Evolutionary conservation across 1,140 invertebrate genomes (phyloP).

Genomic region (Reticulitermes speratus): DNA sequence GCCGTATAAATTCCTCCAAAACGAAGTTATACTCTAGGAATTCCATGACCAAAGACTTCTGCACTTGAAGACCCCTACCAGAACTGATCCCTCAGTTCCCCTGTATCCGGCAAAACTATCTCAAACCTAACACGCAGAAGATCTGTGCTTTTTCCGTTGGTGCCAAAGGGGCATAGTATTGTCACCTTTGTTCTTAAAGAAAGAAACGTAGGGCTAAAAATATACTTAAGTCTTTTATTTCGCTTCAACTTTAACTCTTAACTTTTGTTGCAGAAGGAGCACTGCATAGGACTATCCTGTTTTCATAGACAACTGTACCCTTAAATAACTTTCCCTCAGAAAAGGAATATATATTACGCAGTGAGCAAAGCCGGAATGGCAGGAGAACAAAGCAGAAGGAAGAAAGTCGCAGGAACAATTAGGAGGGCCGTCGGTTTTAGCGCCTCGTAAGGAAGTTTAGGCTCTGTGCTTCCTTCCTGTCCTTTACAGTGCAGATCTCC

Average conservation of each 20-base stretch:
- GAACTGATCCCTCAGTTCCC: neutral
- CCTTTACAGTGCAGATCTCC: neutral
- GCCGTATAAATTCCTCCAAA: neutral
- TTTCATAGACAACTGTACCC: neutral
- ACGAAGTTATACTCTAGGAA: neutral
- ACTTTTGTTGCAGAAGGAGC: no score
- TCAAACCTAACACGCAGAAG: neutral
- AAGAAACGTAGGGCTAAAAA: no score
- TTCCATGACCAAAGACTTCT: neutral
- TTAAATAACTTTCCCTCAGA: neutral
- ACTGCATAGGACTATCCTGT: neutral
- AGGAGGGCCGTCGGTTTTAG: neutral
- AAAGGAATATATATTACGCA: neutral
- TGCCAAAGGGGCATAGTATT: no score
- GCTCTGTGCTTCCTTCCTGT: neutral
- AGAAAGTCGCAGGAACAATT: neutral
- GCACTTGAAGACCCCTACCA: neutral
- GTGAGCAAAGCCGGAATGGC: neutral
- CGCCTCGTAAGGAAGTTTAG: neutral
- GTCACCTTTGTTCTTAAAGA: no score
- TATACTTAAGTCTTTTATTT: no score
- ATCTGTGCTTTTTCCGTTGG: no score
- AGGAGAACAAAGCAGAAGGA: neutral
- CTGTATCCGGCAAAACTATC: neutral
- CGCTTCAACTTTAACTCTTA: no score